Evolutionary conservation across 2,113 vertebrate genomes (phyloP), one percentile per base, ranked within the genome.

Genomic region (Ochotona princeps): DNA sequence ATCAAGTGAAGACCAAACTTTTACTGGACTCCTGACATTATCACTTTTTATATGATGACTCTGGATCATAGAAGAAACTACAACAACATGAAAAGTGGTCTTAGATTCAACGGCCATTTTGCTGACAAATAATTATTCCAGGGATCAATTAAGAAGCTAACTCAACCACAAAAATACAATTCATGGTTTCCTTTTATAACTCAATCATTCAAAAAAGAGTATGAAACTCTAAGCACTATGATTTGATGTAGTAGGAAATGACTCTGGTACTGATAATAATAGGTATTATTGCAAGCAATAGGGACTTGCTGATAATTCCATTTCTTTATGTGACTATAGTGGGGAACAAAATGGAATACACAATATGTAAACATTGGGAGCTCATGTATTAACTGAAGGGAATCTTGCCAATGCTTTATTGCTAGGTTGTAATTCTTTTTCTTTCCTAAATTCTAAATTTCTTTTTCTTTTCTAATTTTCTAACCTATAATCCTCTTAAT

Each of bases 221-320:
- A 10, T 84, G 57, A 60, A 95, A 90, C 2, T 70, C 69, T 81
- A 60, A 85, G 92, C 44, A 95, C 63, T 95, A 3, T 91, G 74
- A 94, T 93, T 83, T 94, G 93, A 93, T n/a, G 89, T 72, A 90
- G 54, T 91, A 82, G 95, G 60, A 96, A 96, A 96, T 96, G 63
- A 96, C 63, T 93, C 61, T 96, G 78, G 96, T 76, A 86, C 38
- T 82, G 79, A 75, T 75, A 97, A 96, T 96, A 92, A 89, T 11
- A 76, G 54, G 32, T 65, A 94, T 97, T 83, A 81, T 8, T 83
- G 67, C 35, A 92, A 89, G 65, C 13, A 96, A 32, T 54, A 92
- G 70, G 83, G 81, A 73, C 17, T 95, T 93, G 89, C 87, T 93
- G 92, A 97, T 87, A 90, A 82, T 92, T 26, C 3, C 8, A 75